Conservation (phyloP, 2,113 vertebrate genomes). For the Bos taurus region DNA sequence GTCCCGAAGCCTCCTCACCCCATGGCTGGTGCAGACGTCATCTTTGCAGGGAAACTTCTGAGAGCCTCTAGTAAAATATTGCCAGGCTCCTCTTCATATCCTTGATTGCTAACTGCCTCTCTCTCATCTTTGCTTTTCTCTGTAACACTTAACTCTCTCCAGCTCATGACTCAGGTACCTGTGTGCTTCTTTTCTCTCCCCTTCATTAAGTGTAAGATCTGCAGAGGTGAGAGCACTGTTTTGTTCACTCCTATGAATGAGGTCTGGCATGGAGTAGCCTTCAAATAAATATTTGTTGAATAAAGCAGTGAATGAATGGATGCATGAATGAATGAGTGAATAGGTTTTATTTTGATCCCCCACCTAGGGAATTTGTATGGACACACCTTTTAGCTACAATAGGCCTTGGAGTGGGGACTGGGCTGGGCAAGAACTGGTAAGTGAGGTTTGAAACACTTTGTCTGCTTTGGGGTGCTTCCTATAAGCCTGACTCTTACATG, state of each 20-base stretch:
- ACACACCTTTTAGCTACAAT: background rate
- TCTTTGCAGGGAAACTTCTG: background rate
- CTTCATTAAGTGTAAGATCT: background rate
- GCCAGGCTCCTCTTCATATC: background rate
- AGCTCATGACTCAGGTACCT: rapidly evolving
- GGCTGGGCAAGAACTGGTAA: rapidly evolving
- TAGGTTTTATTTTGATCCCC: background rate
- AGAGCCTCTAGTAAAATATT: too few species aligned
- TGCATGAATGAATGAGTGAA: background rate
- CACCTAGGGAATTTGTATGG: background rate
- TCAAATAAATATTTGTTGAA: background rate
- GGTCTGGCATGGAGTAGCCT: background rate
- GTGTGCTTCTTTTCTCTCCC: background rate
- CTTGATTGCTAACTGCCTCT: background rate
- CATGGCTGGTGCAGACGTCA: background rate
- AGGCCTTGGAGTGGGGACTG: background rate
- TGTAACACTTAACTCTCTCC: too few species aligned
- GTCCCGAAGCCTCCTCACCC: background rate
- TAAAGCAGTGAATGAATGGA: background rate
- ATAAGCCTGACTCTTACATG: background rate
- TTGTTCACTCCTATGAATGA: background rate
- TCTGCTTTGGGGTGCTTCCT: background rate
- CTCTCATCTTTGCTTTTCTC: background rate
- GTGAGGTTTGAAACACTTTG: background rate
- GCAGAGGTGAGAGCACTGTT: background rate